Evolutionary conservation across 2,888 invertebrate species (phyloP).

Genomic region (Itoplectis maculator): DNA sequence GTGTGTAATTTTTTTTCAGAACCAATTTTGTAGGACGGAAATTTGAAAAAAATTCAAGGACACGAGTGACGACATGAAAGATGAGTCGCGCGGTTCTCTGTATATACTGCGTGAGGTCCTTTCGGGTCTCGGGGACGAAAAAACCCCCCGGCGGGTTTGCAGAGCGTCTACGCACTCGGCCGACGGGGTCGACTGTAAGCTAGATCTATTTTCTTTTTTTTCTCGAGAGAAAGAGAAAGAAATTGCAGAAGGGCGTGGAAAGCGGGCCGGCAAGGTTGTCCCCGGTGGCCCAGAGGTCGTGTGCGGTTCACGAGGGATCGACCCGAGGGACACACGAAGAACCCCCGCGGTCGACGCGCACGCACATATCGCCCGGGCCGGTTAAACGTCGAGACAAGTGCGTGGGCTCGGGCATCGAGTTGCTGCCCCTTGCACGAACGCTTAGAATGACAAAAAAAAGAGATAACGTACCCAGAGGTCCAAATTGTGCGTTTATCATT

Average conservation of each 20-base stretch:
- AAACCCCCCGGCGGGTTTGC: too few relatives aligned
- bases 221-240: slow-evolving; percentile 7
- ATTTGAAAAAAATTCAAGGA: not conserved
- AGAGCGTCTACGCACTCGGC: too few relatives aligned
- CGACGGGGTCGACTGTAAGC: not conserved
- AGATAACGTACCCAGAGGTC: not conserved
- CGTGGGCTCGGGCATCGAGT: not conserved
- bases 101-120: not conserved
- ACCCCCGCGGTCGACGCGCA: slow-evolving; percentile 50
- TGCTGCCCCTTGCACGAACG: not conserved
- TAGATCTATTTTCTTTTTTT: slow-evolving; percentile 30
- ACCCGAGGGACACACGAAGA: slow-evolving; percentile 33
- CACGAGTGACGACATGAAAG: not conserved
- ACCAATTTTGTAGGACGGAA: not conserved
- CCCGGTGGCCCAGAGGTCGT: slow-evolving; percentile 40
- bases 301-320: slow-evolving; percentile 50
- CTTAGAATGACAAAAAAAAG: not conserved
- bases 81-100: not conserved
- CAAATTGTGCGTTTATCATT: slow-evolving; percentile 7
- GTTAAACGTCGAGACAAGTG: slow-evolving; percentile 27
- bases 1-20: too few relatives aligned
- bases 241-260: slow-evolving; percentile 32
- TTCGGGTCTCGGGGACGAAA: too few relatives aligned
- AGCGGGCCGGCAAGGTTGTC: slow-evolving; percentile 27
- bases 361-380: slow-evolving; percentile 13